Evolutionary conservation across 2,888 invertebrate species (phyloP).

Genomic region (Paralinhomoeus sp.): DNA sequence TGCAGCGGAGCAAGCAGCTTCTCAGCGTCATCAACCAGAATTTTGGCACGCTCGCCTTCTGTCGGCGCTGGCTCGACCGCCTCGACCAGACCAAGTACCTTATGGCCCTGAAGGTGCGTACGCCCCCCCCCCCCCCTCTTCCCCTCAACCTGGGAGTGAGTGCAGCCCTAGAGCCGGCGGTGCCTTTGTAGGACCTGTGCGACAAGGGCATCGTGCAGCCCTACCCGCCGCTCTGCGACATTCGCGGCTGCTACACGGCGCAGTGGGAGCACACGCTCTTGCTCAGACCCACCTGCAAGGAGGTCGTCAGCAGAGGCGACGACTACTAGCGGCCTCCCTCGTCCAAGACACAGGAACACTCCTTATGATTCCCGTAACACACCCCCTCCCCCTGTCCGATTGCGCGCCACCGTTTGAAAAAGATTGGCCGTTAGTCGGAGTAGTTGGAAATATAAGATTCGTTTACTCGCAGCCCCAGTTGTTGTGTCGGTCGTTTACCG

Average conservation of each 20-base stretch:
- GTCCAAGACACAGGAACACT: no score
- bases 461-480: no score
- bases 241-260: constrained; percentile 90
- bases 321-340: constrained; percentile 63
- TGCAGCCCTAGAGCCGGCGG: background rate
- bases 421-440: no score
- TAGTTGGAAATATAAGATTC: no score
- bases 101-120: constrained; percentile 58
- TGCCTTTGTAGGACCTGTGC: constrained; percentile 47
- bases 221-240: constrained; percentile 90
- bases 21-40: constrained; percentile 79
- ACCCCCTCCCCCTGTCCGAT: no score
- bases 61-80: constrained; percentile 92
- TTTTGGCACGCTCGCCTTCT: constrained; percentile 91
- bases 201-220: constrained; percentile 93
- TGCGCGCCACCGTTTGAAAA: no score
- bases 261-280: constrained; percentile 98
- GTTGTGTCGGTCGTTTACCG: no score
- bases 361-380: no score
- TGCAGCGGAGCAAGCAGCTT: constrained; percentile 74
- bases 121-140: no score
- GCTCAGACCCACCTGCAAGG: constrained; percentile 88
- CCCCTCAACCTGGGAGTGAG: no score
- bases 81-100: constrained; percentile 88
- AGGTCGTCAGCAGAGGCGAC: constrained; percentile 80